A percentile compares a stretch with the other conserved stretches of the same genome.
Conservation (phyloP, 2,113 vertebrate genomes). For the Zapus hudsonius region DNA sequence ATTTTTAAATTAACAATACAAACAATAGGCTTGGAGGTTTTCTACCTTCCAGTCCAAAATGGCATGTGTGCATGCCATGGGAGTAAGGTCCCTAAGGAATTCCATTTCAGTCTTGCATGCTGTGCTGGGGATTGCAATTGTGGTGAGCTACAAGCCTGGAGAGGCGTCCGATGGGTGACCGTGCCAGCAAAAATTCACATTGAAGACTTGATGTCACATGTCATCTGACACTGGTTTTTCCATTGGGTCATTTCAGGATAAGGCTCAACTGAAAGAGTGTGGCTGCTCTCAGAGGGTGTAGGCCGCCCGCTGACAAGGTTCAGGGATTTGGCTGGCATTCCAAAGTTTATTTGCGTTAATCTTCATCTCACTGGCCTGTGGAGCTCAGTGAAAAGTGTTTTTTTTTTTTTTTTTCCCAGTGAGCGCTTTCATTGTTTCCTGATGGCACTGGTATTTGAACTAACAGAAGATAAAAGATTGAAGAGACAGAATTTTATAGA, state of each 20-base stretch:
- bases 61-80: slow-evolving; percentile 18
- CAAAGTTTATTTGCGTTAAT: slow-evolving; percentile 71
- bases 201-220: slow-evolving; percentile 52
- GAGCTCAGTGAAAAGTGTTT: slow-evolving; percentile 53
- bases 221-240: slow-evolving; percentile 54
- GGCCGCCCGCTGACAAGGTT: slow-evolving; percentile 50
- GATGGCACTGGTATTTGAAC: slow-evolving; percentile 47
- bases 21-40: slow-evolving; percentile 39
- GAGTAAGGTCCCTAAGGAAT: slow-evolving; percentile 66
- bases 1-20: slow-evolving; percentile 30
- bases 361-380: slow-evolving; percentile 56
- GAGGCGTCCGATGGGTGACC: neutral
- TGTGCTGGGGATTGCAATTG: slow-evolving; percentile 61
- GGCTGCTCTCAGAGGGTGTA: slow-evolving; percentile 52
- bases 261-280: slow-evolving; percentile 52
- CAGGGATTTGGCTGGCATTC: slow-evolving; percentile 66
- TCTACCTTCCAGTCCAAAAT: slow-evolving; percentile 73
- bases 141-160: neutral
- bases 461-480: slow-evolving; percentile 21
- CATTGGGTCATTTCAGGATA: slow-evolving; percentile 84
- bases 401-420: too few species aligned
- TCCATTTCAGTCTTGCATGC: slow-evolving; percentile 65
- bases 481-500: slow-evolving; percentile 44
- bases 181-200: neutral
- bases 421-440: slow-evolving; percentile 55